Base-by-base conservation (phyloP, 1,140 invertebrate genomes). In the Drosophila suzukii region DNA sequence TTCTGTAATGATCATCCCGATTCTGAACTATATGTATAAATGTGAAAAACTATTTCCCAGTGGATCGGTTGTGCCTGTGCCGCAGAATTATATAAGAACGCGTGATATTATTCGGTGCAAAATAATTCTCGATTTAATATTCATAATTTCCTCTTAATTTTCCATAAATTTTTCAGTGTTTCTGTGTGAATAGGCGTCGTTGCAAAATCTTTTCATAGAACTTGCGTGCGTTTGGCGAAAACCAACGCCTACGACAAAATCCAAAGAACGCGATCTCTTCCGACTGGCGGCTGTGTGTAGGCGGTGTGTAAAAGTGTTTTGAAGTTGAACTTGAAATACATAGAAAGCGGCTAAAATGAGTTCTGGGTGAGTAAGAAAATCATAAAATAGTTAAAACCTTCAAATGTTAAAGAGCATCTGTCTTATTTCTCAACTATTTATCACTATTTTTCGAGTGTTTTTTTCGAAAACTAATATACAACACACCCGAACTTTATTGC, bases 31-130 rank as follows among this genome's bases (percentile, higher is more conserved):
- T 53, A 27, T 44, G 55, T 10, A 5, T 17, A 57, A 3, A 3
- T 41, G 24, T 41, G 30, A 17, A 55, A 71, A 58, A 72, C 68
- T 72, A 72, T 72, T 70, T 71, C 44, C 68, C 15, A 67, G 36
- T 50, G 43, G 7, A 50, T 41, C n/a, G 17, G 10, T 24, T 36
- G 66, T 71, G 67, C 12, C 32, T 50, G 67, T 62, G 71, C 51
- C 61, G 62, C n/a, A 38, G 56, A 62, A 77, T 88, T 88, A 88
- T 83, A 88, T 88, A 88, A 88, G 76, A 66, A 89, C 67, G 72
- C 80, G 84, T 74, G 79, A 80, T 88, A 51, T 80, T 88, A 51
- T 80, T 72, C 34, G 66, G 51, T 78, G 66, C 60, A 67, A 75
- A 83, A 79, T 68, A 39, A 72, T 65, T 63, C 34, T 53, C 30